Conservation (phyloP, 2,888 invertebrate genomes). For the Sipha maydis region DNA sequence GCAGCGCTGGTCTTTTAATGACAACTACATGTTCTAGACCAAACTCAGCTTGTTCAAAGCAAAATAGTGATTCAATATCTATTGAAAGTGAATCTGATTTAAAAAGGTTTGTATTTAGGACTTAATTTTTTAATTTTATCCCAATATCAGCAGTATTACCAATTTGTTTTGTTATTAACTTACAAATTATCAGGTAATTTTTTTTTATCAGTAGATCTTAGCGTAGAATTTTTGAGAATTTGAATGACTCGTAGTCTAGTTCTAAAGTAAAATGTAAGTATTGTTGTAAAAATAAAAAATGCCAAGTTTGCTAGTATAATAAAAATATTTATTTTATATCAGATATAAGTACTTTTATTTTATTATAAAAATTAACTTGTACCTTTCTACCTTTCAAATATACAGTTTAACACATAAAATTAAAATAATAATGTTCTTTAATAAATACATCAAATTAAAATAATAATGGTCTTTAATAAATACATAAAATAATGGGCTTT, state of each 20-base stretch:
- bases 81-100: constrained; percentile 60
- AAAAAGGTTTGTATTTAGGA: constrained; percentile 32
- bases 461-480: too few species aligned
- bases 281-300: constrained; percentile 5
- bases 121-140: not conserved
- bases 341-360: not conserved
- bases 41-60: constrained; percentile 55
- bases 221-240: constrained; percentile 36
- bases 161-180: constrained; percentile 11
- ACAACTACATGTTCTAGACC: constrained; percentile 67
- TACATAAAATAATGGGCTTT: not conserved
- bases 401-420: constrained; percentile 2
- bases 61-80: constrained; percentile 62
- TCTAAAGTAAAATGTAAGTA: constrained; percentile 12
- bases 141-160: constrained; percentile 13
- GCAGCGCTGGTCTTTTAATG: constrained; percentile 72
- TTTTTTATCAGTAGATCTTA: constrained; percentile 35
- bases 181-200: constrained; percentile 31
- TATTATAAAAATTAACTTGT: not conserved
- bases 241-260: constrained; percentile 42
- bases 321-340: not conserved
- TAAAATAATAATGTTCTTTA: too few species aligned
- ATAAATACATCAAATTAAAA: not conserved
- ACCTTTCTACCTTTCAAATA: not conserved
- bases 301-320: constrained; percentile 27